phyloP scores from a whole-genome alignment of 1,140 invertebrate genomes.

The Catajapyx aquilonaris region DNA sequence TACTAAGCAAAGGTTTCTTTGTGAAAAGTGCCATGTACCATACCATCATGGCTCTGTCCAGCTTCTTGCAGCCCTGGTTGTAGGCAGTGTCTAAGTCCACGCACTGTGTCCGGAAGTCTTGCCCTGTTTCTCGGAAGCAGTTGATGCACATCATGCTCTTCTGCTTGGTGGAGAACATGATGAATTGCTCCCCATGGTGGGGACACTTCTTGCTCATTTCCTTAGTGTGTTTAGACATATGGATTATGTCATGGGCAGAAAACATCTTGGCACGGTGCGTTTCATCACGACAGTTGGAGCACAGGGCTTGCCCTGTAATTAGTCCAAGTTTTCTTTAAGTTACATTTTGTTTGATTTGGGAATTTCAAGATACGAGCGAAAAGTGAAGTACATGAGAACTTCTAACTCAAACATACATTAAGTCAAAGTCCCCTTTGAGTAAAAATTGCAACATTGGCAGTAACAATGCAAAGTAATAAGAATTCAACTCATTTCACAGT shows the following conservation, averaged over 20 bases:
- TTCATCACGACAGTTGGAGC: conserved; percentile 40
- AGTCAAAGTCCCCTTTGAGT: too few species aligned
- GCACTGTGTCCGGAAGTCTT: conserved; percentile 38
- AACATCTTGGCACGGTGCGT: conserved; percentile 54
- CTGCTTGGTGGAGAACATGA: conserved; percentile 44
- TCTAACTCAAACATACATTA: too few species aligned
- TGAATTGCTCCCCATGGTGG: conserved; percentile 42
- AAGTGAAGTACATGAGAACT: too few species aligned
- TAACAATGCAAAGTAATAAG: too few species aligned
- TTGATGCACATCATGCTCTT: conserved; percentile 45
- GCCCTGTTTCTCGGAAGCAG: conserved; percentile 41
- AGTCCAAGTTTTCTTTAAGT: too few species aligned
- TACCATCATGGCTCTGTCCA: conserved; percentile 33
- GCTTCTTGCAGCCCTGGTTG: conserved; percentile 37
- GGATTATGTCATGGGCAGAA: conserved; percentile 42
- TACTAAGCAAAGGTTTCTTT: too few species aligned
- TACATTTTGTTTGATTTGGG: too few species aligned
- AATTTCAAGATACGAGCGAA: too few species aligned
- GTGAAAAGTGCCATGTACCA: too few species aligned
- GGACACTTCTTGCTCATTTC: conserved; percentile 32
- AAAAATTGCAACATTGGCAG: too few species aligned
- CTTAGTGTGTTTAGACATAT: conserved; percentile 42
- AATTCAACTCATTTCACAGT: too few species aligned
- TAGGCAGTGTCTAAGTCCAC: conserved; percentile 50
- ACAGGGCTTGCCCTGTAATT: conserved; percentile 43